Conservation (phyloP, 2,797 vertebrate species). For the Gephyroberyx darwinii region DNA sequence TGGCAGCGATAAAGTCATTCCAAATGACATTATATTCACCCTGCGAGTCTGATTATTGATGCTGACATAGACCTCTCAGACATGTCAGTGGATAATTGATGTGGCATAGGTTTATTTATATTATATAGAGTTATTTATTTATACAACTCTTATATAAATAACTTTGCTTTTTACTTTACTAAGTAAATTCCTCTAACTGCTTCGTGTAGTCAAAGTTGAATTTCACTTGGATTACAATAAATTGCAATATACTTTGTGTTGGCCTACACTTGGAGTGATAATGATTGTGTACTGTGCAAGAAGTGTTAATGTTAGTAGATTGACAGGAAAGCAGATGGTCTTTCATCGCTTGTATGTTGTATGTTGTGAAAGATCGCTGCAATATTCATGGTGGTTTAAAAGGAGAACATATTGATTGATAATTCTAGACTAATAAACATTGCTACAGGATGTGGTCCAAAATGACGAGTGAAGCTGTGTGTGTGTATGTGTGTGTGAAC, state of each 20-base stretch:
- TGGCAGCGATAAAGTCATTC: constrained; percentile 49
- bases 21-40: constrained; percentile 47
- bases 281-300: neutral
- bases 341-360: constrained; percentile 36
- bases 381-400: constrained; percentile 63
- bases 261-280: neutral
- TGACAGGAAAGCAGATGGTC: constrained; percentile 38
- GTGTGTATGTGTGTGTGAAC: constrained; percentile 33
- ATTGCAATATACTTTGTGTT: neutral
- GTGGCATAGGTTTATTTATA: constrained; percentile 36
- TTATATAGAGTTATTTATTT: constrained; percentile 38
- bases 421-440: constrained; percentile 44
- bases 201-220: constrained; percentile 15
- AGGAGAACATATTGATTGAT: constrained; percentile 60
- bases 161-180: too few species aligned
- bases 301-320: constrained; percentile 18
- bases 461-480: constrained; percentile 19
- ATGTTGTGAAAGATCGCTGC: constrained; percentile 32
- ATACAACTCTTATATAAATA: too few species aligned
- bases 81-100: constrained; percentile 47
- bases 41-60: constrained; percentile 60
- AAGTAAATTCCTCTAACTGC: constrained; percentile 6
- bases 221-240: constrained; percentile 50
- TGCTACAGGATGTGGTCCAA: constrained; percentile 47
- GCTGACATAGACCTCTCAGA: constrained; percentile 43